A percentile compares a stretch with the other conserved stretches of the same genome.
Conservation (phyloP, 1,140 invertebrate species). For the Scaptomyza montana region DNA sequence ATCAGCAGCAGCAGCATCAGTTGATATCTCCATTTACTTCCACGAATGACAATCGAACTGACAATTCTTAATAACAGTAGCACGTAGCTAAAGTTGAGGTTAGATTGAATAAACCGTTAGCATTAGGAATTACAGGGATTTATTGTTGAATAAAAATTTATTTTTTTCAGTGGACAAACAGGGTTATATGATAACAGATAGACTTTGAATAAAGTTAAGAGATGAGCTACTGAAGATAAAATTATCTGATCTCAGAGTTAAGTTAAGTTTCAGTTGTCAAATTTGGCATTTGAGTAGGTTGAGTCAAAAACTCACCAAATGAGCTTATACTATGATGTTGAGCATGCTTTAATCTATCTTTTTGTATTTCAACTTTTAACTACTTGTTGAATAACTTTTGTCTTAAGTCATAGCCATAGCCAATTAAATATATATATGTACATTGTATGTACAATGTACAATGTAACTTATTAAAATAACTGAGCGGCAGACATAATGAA, state of each 20-base stretch:
- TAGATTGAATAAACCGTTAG: slow-evolving; percentile 57
- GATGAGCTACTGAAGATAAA: not conserved
- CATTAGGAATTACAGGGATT: slow-evolving; percentile 25
- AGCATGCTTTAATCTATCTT: no score
- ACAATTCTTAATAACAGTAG: slow-evolving; percentile 53
- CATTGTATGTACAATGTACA: no score
- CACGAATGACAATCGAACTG: slow-evolving; percentile 57
- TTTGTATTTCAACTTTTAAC: no score
- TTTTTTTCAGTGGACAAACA: not conserved
- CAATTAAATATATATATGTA: slow-evolving; percentile 1
- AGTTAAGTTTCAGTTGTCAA: no score
- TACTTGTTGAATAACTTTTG: not conserved
- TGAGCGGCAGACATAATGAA: not conserved
- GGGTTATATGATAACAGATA: no score
- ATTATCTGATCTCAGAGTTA: no score
- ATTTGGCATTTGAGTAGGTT: no score
- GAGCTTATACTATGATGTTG: no score
- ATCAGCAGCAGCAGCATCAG: slow-evolving; percentile 25
- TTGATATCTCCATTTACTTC: slow-evolving; percentile 80
- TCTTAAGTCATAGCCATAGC: not conserved
- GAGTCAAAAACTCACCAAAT: no score
- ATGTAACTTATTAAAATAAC: slow-evolving; percentile 16
- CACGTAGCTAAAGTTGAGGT: slow-evolving; percentile 40
- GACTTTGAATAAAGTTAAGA: not conserved
- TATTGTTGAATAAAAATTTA: no score